Conservation (phyloP, 2,888 invertebrate species). For the Euplexia lucipara region DNA sequence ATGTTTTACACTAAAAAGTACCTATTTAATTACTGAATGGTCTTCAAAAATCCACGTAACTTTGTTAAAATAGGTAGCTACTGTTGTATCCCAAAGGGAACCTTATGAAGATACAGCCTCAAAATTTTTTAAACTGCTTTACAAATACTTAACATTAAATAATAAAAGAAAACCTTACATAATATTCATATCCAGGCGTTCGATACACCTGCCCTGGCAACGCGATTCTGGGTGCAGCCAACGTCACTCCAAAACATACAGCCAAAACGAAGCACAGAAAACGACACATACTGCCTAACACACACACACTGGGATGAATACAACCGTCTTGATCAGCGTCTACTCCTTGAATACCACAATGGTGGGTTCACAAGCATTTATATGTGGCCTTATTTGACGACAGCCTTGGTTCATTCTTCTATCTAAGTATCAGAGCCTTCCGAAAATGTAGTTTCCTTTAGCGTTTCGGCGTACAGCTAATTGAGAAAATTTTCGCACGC, state of each 20-base stretch:
- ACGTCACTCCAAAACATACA: constrained; percentile 72
- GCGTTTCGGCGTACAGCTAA: constrained; percentile 69
- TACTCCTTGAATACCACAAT: constrained; percentile 83
- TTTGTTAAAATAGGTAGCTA: no score
- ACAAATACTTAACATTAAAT: neutral
- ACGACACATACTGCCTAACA: constrained; percentile 74
- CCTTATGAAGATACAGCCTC: no score
- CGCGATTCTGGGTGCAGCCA: constrained; percentile 75
- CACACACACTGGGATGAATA: constrained; percentile 63
- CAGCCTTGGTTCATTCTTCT: constrained; percentile 80
- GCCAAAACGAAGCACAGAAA: constrained; percentile 76
- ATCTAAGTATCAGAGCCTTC: constrained; percentile 68
- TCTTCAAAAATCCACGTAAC: no score
- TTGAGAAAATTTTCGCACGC: constrained; percentile 89
- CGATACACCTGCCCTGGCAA: constrained; percentile 80
- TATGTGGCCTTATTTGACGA: constrained; percentile 87
- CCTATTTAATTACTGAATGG: no score
- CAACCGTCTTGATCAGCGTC: constrained; percentile 75
- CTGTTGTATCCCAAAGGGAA: no score
- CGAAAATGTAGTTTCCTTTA: constrained; percentile 87
- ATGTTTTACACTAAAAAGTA: no score
- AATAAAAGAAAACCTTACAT: constrained; percentile 85
- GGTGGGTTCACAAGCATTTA: constrained; percentile 86
- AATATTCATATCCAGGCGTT: constrained; percentile 90
- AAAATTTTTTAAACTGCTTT: neutral